Conservation (phyloP, 2,888 invertebrate genomes). For the Drosophila ezoana region DNA sequence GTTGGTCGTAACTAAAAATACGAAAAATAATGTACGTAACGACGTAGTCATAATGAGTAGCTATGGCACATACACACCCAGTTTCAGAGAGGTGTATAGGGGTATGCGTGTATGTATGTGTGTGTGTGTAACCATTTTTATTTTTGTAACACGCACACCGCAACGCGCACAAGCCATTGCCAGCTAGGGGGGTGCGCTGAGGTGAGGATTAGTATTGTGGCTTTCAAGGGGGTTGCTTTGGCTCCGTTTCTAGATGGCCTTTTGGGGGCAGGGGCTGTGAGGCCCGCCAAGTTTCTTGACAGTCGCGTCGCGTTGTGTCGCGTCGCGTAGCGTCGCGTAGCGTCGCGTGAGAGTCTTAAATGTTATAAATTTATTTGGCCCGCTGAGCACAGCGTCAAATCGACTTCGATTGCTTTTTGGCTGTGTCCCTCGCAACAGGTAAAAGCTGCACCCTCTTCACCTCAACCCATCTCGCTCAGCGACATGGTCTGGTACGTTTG, state of each 20-base stretch:
- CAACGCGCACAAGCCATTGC: conserved; percentile 6
- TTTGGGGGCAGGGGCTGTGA: not conserved
- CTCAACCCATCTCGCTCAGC: not conserved
- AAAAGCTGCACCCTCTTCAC: conserved; percentile 10
- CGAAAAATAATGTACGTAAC: conserved; percentile 57
- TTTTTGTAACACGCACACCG: conserved; percentile 67
- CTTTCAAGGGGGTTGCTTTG: conserved; percentile 9
- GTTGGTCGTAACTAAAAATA: conserved; percentile 56
- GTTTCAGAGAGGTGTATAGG: not conserved
- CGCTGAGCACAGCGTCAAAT: conserved; percentile 60
- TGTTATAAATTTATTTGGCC: conserved; percentile 76
- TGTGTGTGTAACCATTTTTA: conserved; percentile 61
- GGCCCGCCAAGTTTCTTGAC: conserved; percentile 37
- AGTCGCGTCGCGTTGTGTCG: conserved; percentile 27
- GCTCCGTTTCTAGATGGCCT: not conserved
- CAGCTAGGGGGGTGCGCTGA: conserved; percentile 1
- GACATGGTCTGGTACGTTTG: conserved; percentile 14
- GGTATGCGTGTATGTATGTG: conserved; percentile 7
- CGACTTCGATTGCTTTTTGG: conserved; percentile 74
- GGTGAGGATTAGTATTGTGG: conserved; percentile 37
- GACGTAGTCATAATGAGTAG: conserved; percentile 70
- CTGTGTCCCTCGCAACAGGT: conserved; percentile 60
- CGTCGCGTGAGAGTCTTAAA: conserved; percentile 75
- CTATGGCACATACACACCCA: conserved; percentile 56
- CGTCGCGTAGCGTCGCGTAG: conserved; percentile 63